Conservation (phyloP, 2,113 vertebrate genomes). For the Pycnonotus jocosus region DNA sequence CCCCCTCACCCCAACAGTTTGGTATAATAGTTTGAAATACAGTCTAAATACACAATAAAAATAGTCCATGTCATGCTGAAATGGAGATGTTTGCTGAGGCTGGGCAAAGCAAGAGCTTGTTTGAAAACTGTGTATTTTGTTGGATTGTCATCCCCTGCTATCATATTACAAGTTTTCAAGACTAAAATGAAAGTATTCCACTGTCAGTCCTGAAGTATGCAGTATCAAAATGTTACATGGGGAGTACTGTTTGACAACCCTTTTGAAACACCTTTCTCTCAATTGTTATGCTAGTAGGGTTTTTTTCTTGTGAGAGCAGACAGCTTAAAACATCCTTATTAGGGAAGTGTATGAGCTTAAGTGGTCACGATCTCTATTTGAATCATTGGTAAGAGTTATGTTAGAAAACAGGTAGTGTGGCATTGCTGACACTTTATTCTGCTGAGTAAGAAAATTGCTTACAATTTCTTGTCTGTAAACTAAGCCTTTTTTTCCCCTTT, state of each 20-base stretch:
- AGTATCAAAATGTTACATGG: neutral
- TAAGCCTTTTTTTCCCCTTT: neutral
- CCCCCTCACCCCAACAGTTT: neutral
- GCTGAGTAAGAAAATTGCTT: neutral
- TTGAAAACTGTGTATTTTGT: neutral
- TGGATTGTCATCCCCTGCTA: neutral
- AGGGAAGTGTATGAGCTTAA: neutral
- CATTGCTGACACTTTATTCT: neutral
- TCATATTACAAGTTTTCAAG: neutral
- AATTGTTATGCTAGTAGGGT: neutral
- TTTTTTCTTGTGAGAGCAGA: neutral
- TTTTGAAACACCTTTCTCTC: neutral
- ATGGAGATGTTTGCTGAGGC: neutral
- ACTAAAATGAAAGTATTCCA: neutral
- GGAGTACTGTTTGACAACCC: neutral
- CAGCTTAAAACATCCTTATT: neutral
- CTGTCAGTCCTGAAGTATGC: neutral
- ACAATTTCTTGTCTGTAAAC: neutral
- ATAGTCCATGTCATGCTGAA: neutral
- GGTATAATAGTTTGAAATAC: neutral
- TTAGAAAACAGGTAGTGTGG: neutral
- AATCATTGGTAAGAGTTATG: neutral
- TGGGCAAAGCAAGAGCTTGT: neutral
- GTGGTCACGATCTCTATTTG: neutral
- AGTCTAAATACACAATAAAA: neutral